These are phyloP conservation scores for Anguilla megastoma DNA, from an alignment of 2,797 vertebrate species.

Conservation along the genomic window DNA sequence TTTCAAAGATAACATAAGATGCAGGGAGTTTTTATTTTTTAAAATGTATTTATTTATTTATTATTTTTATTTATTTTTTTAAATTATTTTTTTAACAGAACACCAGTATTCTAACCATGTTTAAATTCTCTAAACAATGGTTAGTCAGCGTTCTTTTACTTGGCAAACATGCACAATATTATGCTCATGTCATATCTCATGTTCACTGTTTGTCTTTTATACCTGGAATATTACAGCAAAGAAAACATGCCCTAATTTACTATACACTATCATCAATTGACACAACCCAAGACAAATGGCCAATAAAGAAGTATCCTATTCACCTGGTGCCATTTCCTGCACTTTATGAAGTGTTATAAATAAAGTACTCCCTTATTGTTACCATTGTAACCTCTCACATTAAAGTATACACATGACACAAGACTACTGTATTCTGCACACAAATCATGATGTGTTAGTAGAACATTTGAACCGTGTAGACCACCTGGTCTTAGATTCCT, in stretches of 20 bases:
- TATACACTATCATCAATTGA: neutral
- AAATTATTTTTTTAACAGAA: neutral
- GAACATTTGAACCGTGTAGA: neutral
- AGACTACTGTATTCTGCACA: neutral
- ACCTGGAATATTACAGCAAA: neutral
- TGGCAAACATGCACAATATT: neutral
- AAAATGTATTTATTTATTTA: too few species aligned
- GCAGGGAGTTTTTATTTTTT: neutral
- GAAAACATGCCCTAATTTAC: neutral
- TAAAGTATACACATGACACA: neutral
- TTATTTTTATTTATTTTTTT: too few species aligned
- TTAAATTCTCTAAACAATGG: neutral
- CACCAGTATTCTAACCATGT: neutral
- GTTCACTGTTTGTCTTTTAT: slow-evolving; percentile 2
- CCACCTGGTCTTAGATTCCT: neutral
- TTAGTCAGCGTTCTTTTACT: neutral
- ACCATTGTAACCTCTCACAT: neutral
- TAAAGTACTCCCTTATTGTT: neutral
- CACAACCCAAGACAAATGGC: neutral
- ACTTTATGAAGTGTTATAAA: neutral
- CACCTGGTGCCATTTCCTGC: slow-evolving; percentile 1
- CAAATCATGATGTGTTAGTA: neutral
- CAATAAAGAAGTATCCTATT: neutral
- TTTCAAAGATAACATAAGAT: neutral
- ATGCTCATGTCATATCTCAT: neutral